phyloP scores from a whole-genome alignment of 2,113 vertebrate species.

The Muntiacus reevesi region DNA sequence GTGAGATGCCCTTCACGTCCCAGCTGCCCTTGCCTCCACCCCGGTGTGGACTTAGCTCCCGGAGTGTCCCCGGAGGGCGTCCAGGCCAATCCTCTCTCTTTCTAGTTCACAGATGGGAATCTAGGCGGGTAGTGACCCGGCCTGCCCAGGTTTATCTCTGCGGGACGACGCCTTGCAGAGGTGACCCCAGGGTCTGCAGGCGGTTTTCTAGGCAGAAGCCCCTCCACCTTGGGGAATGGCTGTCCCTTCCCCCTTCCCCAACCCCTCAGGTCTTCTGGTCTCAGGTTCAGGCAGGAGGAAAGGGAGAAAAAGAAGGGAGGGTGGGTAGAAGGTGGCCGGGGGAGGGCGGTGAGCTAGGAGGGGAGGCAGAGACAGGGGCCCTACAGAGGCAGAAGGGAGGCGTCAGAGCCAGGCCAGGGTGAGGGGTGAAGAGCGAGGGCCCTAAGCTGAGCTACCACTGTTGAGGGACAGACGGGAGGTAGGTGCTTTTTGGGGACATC shows the following conservation, averaged over 20 bases:
- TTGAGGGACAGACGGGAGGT: not conserved
- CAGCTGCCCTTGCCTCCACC: not conserved
- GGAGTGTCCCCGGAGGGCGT: not conserved
- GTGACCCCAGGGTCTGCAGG: fast-evolving
- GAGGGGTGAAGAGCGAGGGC: fast-evolving
- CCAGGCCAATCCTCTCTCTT: not conserved
- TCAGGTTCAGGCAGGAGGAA: not conserved
- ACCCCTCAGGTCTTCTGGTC: not conserved
- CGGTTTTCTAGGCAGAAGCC: not conserved
- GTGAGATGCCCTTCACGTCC: not conserved
- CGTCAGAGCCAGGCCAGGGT: not conserved
- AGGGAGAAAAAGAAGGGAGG: not conserved
- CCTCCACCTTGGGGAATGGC: not conserved
- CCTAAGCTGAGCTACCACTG: not conserved
- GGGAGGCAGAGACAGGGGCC: too few relatives aligned
- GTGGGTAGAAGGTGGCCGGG: not conserved
- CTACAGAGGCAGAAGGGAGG: not conserved
- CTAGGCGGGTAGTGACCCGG: not conserved
- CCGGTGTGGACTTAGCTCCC: not conserved
- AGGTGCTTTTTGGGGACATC: fast-evolving
- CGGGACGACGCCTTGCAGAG: not conserved
- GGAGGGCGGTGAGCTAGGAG: not conserved
- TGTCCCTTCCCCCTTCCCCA: not conserved
- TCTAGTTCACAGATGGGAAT: not conserved
- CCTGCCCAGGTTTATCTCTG: not conserved